Conservation (phyloP, 2,113 vertebrate species). For the Corythaeola cristata region DNA sequence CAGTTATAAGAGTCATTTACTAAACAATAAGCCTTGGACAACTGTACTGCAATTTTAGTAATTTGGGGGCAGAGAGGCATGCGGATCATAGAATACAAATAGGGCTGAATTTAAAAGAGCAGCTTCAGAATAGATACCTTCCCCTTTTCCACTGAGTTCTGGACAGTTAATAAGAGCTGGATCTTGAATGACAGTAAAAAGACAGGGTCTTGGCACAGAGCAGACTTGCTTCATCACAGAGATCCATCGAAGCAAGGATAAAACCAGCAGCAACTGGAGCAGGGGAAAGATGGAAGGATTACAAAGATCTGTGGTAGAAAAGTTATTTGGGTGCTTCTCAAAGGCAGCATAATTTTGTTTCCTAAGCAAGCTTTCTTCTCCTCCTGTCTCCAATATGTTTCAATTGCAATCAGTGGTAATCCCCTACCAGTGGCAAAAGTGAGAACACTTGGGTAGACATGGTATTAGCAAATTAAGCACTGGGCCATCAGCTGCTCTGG, state of each 20-base stretch:
- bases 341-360: not conserved
- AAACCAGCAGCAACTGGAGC: not conserved
- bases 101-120: not conserved
- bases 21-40: constrained; percentile 22
- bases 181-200: constrained; percentile 4
- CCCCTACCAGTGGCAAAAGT: not conserved
- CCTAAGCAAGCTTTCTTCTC: not conserved
- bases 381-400: not conserved
- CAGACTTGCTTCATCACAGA: not conserved
- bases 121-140: not conserved
- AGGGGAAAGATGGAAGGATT: not conserved
- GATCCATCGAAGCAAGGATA: not conserved
- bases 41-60: constrained; percentile 22
- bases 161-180: not conserved
- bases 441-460: not conserved
- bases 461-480: not conserved
- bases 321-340: not conserved
- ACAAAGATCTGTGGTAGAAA: not conserved
- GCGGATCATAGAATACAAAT: not conserved
- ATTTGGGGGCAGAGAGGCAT: constrained; percentile 9
- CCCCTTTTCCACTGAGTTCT: not conserved
- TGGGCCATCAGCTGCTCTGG: not conserved
- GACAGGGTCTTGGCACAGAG: not conserved
- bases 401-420: not conserved
- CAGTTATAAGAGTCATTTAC: constrained; percentile 31